Percentiles rank a stretch among this genome's conserved stretches.
phyloP scores from a whole-genome alignment of 2,888 invertebrate species.

The Myathropa florea region DNA sequence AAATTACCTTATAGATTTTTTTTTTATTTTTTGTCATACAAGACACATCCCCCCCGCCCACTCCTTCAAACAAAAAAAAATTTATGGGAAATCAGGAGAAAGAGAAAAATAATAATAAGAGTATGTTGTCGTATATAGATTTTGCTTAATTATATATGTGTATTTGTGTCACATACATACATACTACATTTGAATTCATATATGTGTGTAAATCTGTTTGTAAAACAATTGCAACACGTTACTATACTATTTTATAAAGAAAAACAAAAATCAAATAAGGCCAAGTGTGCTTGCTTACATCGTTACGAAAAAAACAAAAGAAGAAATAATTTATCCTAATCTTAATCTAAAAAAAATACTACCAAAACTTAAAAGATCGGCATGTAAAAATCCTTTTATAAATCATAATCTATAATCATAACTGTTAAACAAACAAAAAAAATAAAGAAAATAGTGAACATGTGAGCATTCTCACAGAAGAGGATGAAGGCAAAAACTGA shows the following conservation, averaged over 20 bases:
- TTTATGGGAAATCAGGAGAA: background rate
- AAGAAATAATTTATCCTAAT: conserved; percentile 18
- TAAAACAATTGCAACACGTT: conserved; percentile 23
- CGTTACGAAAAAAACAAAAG: conserved; percentile 2
- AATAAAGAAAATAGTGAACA: too few relatives aligned
- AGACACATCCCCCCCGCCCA: too few relatives aligned
- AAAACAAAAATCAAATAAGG: background rate
- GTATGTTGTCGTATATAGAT: background rate
- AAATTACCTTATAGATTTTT: background rate
- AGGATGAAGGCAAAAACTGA: background rate
- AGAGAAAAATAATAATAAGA: background rate
- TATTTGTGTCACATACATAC: background rate
- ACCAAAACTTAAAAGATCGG: background rate
- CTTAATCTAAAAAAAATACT: conserved; percentile 30
- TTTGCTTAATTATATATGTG: background rate
- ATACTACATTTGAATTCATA: background rate
- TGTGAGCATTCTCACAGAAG: background rate
- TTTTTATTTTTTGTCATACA: background rate
- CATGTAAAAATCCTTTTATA: background rate
- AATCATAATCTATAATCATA: background rate
- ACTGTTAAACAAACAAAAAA: background rate
- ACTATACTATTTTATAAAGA: conserved; percentile 23
- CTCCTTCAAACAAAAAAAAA: too few relatives aligned
- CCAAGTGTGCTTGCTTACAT: conserved; percentile 38
- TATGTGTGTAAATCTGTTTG: background rate